Evolutionary conservation across 2,888 invertebrate genomes (phyloP).

Genomic region (Acrobasis suavella): DNA sequence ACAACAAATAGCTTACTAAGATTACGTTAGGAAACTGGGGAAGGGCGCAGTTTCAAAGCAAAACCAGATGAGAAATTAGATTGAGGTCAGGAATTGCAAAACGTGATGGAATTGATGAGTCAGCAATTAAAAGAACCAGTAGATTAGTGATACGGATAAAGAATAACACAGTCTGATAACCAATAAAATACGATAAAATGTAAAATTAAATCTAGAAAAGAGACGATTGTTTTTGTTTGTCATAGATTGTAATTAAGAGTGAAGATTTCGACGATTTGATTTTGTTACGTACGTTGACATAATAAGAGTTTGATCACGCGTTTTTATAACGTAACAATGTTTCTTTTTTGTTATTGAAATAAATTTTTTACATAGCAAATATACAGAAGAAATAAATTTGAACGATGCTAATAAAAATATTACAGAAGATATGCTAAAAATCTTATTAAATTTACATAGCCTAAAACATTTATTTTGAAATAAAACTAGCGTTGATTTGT

Average conservation of each 20-base stretch:
- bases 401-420: no score
- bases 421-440: no score
- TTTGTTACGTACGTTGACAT: neutral
- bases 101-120: slow-evolving; percentile 71
- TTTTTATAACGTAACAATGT: neutral
- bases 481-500: neutral
- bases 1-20: slow-evolving; percentile 46
- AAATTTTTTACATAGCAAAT: no score
- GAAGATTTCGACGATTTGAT: neutral
- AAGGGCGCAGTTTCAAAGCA: slow-evolving; percentile 7
- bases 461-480: neutral
- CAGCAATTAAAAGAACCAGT: slow-evolving; percentile 71
- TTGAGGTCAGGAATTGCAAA: slow-evolving; percentile 65
- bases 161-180: slow-evolving; percentile 27
- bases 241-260: slow-evolving; percentile 3
- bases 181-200: slow-evolving; percentile 17
- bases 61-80: slow-evolving; percentile 26
- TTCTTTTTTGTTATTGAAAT: no score
- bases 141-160: slow-evolving; percentile 39
- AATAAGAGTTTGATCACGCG: no score
- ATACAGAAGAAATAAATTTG: no score
- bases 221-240: slow-evolving; percentile 7
- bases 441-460: no score
- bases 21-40: slow-evolving; percentile 31
- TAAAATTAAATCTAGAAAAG: neutral